A percentile compares a stretch with the other conserved stretches of the same genome.
These are phyloP conservation scores for Tenthredo mesomela DNA, from an alignment of 2,888 invertebrate species.

Conservation along the genomic window DNA sequence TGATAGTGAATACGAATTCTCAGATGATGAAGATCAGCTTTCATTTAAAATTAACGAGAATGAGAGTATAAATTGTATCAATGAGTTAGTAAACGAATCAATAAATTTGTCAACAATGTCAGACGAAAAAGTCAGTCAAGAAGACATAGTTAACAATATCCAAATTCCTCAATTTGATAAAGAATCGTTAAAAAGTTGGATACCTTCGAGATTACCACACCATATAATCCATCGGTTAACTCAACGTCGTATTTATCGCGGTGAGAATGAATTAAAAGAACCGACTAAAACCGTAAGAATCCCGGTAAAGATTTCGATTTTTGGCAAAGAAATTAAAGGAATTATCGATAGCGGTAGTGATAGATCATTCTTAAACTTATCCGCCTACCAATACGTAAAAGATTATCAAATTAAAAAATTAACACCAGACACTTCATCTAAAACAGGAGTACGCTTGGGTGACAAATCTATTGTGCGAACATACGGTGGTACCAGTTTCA, in stretches of 20 bases:
- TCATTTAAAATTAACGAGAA: not conserved
- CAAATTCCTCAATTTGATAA: not conserved
- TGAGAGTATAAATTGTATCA: not conserved
- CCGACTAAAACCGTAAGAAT: slow-evolving; percentile 46
- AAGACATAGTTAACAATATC: not conserved
- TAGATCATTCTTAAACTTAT: slow-evolving; percentile 35
- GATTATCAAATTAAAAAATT: slow-evolving; percentile 38
- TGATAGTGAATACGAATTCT: slow-evolving; percentile 11
- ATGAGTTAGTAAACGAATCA: not conserved
- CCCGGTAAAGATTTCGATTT: slow-evolving; percentile 52
- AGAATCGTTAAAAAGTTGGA: slow-evolving; percentile 25
- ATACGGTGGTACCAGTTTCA: slow-evolving; percentile 48
- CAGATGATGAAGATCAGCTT: slow-evolving; percentile 1
- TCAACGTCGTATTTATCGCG: slow-evolving; percentile 28
- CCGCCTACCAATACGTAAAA: slow-evolving; percentile 42
- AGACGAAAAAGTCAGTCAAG: not conserved
- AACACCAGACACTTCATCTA: slow-evolving; percentile 9
- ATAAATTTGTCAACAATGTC: not conserved
- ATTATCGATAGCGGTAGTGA: slow-evolving; percentile 50
- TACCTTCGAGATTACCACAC: slow-evolving; percentile 19
- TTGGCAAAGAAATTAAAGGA: slow-evolving; percentile 51
- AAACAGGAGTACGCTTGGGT: slow-evolving; percentile 35
- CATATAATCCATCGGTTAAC: slow-evolving; percentile 30
- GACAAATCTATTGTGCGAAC: slow-evolving; percentile 47
- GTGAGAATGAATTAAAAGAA: slow-evolving; percentile 30